Base-by-base conservation (phyloP, 2,888 invertebrate genomes). In the Aphidius colemani region DNA sequence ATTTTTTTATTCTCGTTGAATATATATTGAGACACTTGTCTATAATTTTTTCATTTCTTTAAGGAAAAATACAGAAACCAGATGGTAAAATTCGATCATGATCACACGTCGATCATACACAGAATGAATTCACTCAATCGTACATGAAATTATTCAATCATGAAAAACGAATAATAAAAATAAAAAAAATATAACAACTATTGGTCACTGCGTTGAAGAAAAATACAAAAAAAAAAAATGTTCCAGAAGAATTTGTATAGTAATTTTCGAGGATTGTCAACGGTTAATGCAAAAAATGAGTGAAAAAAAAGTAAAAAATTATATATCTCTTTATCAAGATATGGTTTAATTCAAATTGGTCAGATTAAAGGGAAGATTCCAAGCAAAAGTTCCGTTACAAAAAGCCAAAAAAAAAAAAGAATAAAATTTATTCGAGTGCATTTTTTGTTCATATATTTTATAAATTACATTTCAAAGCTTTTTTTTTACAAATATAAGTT, bases 281-380 rank as follows among this genome's bases (percentile, higher is more conserved):
- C 57, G 57, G 57, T 57, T 57, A 46, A 44, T 44, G 44, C 44
- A 18, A 18, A 43, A 55, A 10, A 30, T 30, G 5, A 18, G 13
- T 18, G 2, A 18, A 18, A 18, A 18, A n/a, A n/a, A n/a, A n/a
- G n/a, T n/a, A n/a, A n/a, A n/a, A 18, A 18, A 18, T 18, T 18
- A 1, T 18, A 18, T 18, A 18, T 50, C 50, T 13, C 6, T 18
- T 50, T 11, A 9, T 50, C 7, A 8, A 7, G 11, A 7, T 11
- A 48, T 49, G 51, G 45, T 50, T 48, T 44, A 43, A 30, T 11
- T 50, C 53, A 55, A 46, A 55, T 60, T 55, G 67, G 65, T 63
- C 65, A 66, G 67, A 69, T 69, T 59, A 56, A 53, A 64, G 69
- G 69, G 67, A 65, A 67, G 69, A 69, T 69, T 66, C 60, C 13